phyloP scores from a whole-genome alignment of 2,888 invertebrate species.

The Incurvaria masculella region DNA sequence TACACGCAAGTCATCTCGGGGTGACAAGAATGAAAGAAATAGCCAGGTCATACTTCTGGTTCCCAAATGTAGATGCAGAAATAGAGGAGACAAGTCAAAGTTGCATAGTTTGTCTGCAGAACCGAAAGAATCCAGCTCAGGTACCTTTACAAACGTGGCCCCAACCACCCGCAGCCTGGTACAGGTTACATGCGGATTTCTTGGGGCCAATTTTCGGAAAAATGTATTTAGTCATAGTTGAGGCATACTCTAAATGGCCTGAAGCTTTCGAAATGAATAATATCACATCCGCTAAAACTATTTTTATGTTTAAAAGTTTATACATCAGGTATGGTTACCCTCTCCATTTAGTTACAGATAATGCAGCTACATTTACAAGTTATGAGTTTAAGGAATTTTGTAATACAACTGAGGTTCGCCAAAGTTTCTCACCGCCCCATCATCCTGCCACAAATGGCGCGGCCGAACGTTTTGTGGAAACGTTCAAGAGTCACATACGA shows the following conservation, averaged over 20 bases:
- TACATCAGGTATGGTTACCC: slow-evolving; percentile 1
- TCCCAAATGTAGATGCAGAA: slow-evolving; percentile 8
- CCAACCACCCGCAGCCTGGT: not conserved
- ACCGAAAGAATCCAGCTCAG: not conserved
- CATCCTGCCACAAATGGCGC: not conserved
- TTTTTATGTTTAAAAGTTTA: slow-evolving; percentile 4
- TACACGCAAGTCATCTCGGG: slow-evolving; percentile 11
- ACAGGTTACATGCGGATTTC: not conserved
- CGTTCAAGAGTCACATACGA: not conserved
- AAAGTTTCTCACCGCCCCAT: not conserved
- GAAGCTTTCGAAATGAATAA: slow-evolving; percentile 7
- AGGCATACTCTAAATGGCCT: slow-evolving; percentile 9
- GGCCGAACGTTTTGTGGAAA: not conserved
- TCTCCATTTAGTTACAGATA: not conserved
- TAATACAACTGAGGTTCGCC: not conserved
- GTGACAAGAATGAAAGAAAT: slow-evolving; percentile 10
- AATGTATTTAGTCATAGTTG: slow-evolving; percentile 1
- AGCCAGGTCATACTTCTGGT: slow-evolving; percentile 12
- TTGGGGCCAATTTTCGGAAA: not conserved
- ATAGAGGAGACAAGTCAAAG: not conserved
- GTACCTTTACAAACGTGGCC: slow-evolving; percentile 3
- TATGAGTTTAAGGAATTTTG: not conserved
- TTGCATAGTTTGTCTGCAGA: not conserved
- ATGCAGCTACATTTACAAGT: not conserved
- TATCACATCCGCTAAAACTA: slow-evolving; percentile 4